These are phyloP conservation scores for Notothenia rossii DNA, from an alignment of 2,113 vertebrate species.

Conservation along the genomic window DNA sequence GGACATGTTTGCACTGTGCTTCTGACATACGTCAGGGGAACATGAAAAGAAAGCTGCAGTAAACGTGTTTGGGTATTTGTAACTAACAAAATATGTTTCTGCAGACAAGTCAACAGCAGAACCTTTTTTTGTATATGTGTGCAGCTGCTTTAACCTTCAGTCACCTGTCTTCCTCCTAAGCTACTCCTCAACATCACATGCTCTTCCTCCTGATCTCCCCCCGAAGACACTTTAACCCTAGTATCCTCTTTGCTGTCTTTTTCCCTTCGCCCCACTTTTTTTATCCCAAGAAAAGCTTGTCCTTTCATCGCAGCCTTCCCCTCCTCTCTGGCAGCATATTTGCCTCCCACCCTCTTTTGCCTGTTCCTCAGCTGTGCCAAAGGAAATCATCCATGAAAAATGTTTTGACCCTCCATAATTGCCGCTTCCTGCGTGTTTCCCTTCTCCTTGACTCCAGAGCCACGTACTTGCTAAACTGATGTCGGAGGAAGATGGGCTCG, in stretches of 20 bases:
- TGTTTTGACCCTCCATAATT: conserved; percentile 80
- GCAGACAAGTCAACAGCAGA: background rate
- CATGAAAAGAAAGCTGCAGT: background rate
- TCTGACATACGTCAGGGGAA: background rate
- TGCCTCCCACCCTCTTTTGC: conserved; percentile 31
- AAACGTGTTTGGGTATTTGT: background rate
- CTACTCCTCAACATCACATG: background rate
- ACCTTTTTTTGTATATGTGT: too few relatives aligned
- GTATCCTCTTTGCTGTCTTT: conserved; percentile 28
- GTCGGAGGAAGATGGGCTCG: conserved; percentile 32
- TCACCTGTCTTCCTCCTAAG: conserved; percentile 1
- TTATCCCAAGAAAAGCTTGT: conserved; percentile 14
- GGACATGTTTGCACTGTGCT: background rate
- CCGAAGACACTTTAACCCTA: conserved; percentile 34
- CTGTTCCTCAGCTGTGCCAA: conserved; percentile 50
- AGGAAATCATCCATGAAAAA: conserved; percentile 81
- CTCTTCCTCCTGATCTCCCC: conserved; percentile 31
- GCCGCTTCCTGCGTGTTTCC: conserved; percentile 62
- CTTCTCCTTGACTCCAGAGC: conserved; percentile 51
- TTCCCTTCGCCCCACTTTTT: conserved; percentile 21
- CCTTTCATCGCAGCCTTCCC: conserved; percentile 6
- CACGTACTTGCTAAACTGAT: conserved; percentile 40
- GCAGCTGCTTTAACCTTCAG: background rate
- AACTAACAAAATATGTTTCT: background rate
- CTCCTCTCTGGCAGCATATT: conserved; percentile 33